These are phyloP conservation scores for Limnothrissa miodon DNA, from an alignment of 2,113 vertebrate genomes.

Conservation along the genomic window DNA sequence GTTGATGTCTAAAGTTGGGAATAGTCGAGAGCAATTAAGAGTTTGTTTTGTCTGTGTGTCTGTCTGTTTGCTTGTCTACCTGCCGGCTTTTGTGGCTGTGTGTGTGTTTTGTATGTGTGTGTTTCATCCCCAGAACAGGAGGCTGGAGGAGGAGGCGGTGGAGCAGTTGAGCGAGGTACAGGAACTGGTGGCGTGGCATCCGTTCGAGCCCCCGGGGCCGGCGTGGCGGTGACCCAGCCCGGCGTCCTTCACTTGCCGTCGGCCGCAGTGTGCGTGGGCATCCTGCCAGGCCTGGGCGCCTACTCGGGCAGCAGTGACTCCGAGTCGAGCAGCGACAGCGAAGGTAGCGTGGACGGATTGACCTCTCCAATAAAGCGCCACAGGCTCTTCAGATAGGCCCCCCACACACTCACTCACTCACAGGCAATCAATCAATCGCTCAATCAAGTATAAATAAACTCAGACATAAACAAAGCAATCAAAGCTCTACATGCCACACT, in stretches of 20 bases:
- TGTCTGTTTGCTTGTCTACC: neutral
- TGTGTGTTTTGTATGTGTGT: neutral
- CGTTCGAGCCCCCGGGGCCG: neutral
- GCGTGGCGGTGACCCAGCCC: conserved; percentile 26
- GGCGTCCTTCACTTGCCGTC: conserved; percentile 85
- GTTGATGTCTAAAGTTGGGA: neutral
- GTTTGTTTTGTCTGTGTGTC: neutral
- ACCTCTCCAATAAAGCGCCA: conserved; percentile 61
- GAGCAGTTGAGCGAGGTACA: conserved; percentile 34
- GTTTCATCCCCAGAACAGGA: conserved; percentile 60
- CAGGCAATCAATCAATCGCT: neutral
- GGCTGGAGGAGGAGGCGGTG: neutral
- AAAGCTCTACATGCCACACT: neutral
- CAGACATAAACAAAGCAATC: neutral
- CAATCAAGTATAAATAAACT: neutral
- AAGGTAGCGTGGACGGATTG: conserved; percentile 89
- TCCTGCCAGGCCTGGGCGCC: conserved; percentile 88
- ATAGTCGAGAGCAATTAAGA: neutral
- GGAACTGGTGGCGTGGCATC: neutral
- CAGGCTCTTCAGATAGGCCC: conserved; percentile 70
- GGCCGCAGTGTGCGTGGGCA: conserved; percentile 89
- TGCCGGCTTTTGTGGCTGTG: neutral
- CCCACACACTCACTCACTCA: conserved; percentile 33
- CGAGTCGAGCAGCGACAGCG: conserved; percentile 95
- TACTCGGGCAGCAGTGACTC: conserved; percentile 98